Evolutionary conservation across 2,888 invertebrate species (phyloP), one percentile per base, ranked within the genome.

Genomic region (Vesta saturnalis): DNA sequence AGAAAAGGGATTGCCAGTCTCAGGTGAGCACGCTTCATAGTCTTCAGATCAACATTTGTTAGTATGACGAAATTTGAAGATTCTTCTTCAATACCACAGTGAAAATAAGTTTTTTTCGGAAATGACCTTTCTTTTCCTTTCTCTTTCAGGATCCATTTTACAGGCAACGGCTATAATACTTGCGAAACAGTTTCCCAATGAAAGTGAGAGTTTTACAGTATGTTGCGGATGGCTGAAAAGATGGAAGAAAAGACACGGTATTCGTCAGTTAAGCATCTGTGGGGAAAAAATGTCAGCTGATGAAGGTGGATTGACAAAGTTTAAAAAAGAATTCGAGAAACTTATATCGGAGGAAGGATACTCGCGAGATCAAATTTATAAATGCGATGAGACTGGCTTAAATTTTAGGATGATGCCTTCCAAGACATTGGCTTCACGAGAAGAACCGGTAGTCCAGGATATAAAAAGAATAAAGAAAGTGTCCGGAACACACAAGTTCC

Each of bases 341-440:
- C 21, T 46, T 35, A 61, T 43, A 5, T 47, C 57, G 12, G 23
- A 58, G 12, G 12, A 19, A 15, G 3, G 18, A 56, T 22, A 22
- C n/a, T 22, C 23, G 15, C 19, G 15, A n/a, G 55, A 30, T 46
- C 58, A 63, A 49, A 30, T 74, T 43, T 72, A 67, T 56, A 73
- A 74, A 39, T 67, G 66, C 39, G 73, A 72, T 52, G 70, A 76
- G 61, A 73, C 70, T 55, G 72, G 74, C 18, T 54, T 73, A 49
- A 70, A 73, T 67, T 76, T 64, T 67, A 72, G 67, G 64, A 65
- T 72, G 66, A 67, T n/a, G n/a, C n/a, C n/a, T n/a, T n/a, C n/a
- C n/a, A n/a, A n/a, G n/a, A n/a, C n/a, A n/a, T n/a, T 75, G 68
- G 71, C 71, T 16, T 65, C 67, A 49, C 30, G 30, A 30, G 30